Base-by-base conservation (phyloP, 2,797 vertebrate species). In the Aythya fuligula region DNA sequence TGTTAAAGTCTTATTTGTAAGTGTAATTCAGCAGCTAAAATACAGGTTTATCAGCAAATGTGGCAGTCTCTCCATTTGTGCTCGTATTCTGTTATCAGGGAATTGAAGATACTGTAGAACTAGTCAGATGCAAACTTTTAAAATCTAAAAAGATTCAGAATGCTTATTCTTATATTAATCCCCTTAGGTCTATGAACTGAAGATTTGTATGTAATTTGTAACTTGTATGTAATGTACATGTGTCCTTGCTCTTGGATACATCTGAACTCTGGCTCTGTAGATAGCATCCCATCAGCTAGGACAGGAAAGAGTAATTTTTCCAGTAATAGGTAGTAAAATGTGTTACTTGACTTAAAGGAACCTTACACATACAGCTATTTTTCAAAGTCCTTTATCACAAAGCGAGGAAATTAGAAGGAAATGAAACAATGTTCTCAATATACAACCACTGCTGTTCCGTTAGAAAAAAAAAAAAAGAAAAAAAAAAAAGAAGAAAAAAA, bases 401-500 rank as follows among this genome's bases (percentile, higher is more conserved):
- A 94, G 58, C 70, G 88, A 93, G 73, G 89, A 95, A 95, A 86
- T 70, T n/a, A 86, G 73, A 91, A 93, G 90, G 85, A 96, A 93
- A 86, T 53, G 20, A 94, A 97, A 91, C 91, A 87, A 91, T 49
- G 80, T 22, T 88, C 66, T 56, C 47, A 25, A 15, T 19, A 51
- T 20, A 36, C 41, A 88, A 61, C 43, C 18, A 69, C 79, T 51
- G 49, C 49, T 13, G 22, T 51, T 51, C 24, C 14, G 24, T 51
- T 51, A 14, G 25, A 51, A 51, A 45, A 49, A 7, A 38, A 85
- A 57, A 64, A 79, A 58, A 38, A 41, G 27, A 25, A 53, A 36
- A 36, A 36, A 36, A 36, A 36, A 36, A 36, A 36, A 36, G 8
- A 36, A 36, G 8, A 36, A 36, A 36, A 36, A 36, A 36, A 36